Evolutionary conservation across 1,140 invertebrate species (phyloP).

Genomic region (Charaxes varanes): DNA sequence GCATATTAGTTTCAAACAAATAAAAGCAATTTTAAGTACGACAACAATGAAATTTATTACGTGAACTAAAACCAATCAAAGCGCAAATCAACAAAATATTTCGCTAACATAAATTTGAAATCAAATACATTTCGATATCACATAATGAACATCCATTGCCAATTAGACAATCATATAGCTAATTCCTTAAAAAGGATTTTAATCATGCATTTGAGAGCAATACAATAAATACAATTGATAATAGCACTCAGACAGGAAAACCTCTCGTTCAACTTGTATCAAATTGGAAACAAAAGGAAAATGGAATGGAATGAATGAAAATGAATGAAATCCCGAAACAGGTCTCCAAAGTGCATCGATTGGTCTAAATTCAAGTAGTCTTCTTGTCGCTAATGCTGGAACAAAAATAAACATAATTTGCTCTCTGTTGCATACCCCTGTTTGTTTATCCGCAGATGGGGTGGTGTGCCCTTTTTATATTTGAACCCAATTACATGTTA

Average conservation of each 20-base stretch:
- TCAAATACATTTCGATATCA: neutral
- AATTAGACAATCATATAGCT: constrained; percentile 17
- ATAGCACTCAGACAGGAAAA: constrained; percentile 50
- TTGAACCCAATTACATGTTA: no score
- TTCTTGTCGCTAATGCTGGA: constrained; percentile 41
- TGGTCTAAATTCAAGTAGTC: constrained; percentile 48
- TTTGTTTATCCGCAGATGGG: neutral
- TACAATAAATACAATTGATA: constrained; percentile 38
- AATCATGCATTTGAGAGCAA: constrained; percentile 25
- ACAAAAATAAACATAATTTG: constrained; percentile 35
- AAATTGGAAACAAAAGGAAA: constrained; percentile 49
- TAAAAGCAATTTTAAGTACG: no score
- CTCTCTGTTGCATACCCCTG: neutral
- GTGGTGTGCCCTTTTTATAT: no score
- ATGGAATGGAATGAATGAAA: constrained; percentile 42
- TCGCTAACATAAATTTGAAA: no score
- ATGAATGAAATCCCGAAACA: constrained; percentile 52
- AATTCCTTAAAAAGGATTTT: constrained; percentile 27
- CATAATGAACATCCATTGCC: constrained; percentile 6
- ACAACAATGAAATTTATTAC: no score
- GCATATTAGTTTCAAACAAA: no score
- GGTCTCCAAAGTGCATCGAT: constrained; percentile 44
- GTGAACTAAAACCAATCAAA: no score
- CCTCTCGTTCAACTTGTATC: constrained; percentile 36
- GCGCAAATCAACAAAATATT: no score